phyloP scores from a whole-genome alignment of 2,888 invertebrate genomes.

The Sthenelais limicola region DNA sequence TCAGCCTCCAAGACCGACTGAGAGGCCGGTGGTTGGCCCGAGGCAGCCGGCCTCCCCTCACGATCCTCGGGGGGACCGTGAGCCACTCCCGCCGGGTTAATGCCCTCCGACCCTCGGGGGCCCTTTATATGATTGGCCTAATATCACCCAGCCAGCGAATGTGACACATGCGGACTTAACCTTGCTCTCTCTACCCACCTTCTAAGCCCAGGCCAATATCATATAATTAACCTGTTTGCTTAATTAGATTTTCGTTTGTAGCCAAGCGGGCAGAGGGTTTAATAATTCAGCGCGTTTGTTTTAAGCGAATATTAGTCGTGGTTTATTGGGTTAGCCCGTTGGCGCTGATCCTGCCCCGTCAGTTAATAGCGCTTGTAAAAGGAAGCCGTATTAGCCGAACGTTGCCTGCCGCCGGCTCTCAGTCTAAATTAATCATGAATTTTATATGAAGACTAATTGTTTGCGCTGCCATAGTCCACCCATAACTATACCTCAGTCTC shows the following conservation, averaged over 20 bases:
- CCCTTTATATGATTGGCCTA: conserved; percentile 28
- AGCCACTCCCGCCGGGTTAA: not conserved
- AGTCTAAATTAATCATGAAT: conserved; percentile 28
- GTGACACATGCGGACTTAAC: conserved; percentile 12
- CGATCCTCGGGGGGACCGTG: not conserved
- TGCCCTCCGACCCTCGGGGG: conserved; percentile 10
- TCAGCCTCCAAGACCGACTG: too few species aligned
- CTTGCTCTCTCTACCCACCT: not conserved
- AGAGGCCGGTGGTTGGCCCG: not conserved
- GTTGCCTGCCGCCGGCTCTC: not conserved
- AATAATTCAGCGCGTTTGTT: conserved; percentile 33
- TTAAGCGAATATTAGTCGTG: conserved; percentile 15
- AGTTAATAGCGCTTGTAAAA: conserved; percentile 9
- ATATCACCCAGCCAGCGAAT: conserved; percentile 9
- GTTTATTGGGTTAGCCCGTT: conserved; percentile 17
- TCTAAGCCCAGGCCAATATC: conserved; percentile 21
- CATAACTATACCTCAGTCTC: too few species aligned
- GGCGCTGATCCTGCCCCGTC: not conserved
- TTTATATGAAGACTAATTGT: conserved; percentile 32
- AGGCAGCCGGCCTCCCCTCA: not conserved
- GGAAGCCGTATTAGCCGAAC: conserved; percentile 3
- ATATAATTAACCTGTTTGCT: conserved; percentile 35
- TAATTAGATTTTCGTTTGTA: conserved; percentile 36
- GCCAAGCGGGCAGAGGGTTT: conserved; percentile 1
- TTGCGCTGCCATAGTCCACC: too few species aligned